These are phyloP conservation scores for Pyrrhosoma nymphula DNA, from an alignment of 2,888 invertebrate genomes.

Conservation along the genomic window DNA sequence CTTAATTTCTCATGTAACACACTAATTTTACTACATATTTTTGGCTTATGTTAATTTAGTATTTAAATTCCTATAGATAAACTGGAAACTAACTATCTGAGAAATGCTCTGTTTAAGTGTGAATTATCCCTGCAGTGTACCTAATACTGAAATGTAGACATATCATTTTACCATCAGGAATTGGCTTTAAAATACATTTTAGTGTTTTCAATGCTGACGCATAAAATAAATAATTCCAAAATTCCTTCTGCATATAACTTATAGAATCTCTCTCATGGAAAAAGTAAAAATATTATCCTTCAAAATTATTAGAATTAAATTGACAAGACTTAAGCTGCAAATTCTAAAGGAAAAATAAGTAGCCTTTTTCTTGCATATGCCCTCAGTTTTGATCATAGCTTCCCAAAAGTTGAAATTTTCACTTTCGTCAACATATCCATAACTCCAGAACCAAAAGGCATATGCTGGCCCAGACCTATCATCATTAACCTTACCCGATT, in stretches of 20 bases:
- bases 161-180: background rate
- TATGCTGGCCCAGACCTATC: conserved; percentile 58
- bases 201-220: background rate
- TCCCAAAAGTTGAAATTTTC: background rate
- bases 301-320: background rate
- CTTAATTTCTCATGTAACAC: background rate
- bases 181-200: background rate
- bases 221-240: background rate
- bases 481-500: conserved; percentile 49
- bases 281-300: background rate
- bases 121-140: background rate
- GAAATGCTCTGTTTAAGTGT: background rate
- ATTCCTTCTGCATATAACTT: background rate
- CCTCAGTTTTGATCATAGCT: background rate
- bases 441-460: conserved; percentile 31
- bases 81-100: background rate
- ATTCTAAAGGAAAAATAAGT: background rate
- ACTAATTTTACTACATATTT: background rate
- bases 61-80: background rate
- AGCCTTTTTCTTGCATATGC: background rate
- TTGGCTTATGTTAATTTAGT: background rate
- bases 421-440: conserved; percentile 27
- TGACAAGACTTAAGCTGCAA: background rate
- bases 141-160: background rate
- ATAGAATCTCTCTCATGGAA: background rate